phyloP scores from a whole-genome alignment of 2,797 vertebrate species.

The Notoglanidium macrostoma region DNA sequence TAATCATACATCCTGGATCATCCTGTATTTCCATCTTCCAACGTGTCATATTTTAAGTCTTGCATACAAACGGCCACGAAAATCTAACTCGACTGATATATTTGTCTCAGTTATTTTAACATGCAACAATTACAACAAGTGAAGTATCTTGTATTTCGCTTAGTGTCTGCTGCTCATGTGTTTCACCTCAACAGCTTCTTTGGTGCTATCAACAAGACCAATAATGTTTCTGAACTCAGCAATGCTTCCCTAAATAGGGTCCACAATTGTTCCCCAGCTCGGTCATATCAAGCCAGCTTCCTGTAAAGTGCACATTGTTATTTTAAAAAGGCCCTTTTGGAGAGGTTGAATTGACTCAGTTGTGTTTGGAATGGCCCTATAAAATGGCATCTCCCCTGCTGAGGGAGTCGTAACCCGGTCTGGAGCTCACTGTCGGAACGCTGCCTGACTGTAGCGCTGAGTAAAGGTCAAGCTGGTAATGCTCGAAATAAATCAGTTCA shows the following conservation, averaged over 20 bases:
- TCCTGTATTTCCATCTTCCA: no score
- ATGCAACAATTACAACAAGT: not conserved
- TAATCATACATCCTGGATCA: not conserved
- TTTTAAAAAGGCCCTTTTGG: not conserved
- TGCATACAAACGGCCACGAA: not conserved
- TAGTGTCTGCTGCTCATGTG: not conserved
- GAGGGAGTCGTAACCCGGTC: constrained; percentile 26
- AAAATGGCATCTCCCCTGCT: not conserved
- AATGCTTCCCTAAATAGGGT: not conserved
- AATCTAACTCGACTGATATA: not conserved
- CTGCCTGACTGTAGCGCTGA: not conserved
- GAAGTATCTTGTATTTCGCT: not conserved
- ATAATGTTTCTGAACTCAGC: not conserved
- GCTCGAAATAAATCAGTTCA: constrained; percentile 18
- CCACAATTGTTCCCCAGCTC: not conserved
- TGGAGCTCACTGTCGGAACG: not conserved
- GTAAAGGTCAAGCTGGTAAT: constrained; percentile 22
- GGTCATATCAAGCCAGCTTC: not conserved
- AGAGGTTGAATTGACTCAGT: not conserved
- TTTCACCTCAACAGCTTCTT: not conserved
- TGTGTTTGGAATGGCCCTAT: not conserved
- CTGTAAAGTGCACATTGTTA: constrained; percentile 4
- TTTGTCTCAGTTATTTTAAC: not conserved
- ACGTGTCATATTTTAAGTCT: no score
- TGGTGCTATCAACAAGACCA: not conserved